phyloP scores from a whole-genome alignment of 2,113 vertebrate species.

The Pteronura brasiliensis region DNA sequence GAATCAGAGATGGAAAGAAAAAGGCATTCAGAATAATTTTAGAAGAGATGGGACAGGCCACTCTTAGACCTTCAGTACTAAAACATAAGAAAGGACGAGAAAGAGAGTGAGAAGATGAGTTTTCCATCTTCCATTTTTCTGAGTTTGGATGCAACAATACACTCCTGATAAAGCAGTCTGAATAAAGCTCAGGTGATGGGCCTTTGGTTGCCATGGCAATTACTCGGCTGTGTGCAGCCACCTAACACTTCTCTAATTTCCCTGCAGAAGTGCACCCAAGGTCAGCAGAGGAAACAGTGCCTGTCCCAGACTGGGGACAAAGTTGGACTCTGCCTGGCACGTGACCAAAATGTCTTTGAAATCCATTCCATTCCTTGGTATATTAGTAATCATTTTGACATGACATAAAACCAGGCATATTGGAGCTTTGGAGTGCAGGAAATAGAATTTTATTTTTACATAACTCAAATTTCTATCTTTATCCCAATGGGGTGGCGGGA shows the following conservation, averaged over 20 bases:
- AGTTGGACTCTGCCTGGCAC: not conserved
- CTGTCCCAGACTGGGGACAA: not conserved
- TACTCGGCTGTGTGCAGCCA: conserved; percentile 26
- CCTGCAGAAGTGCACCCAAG: conserved; percentile 7
- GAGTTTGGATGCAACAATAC: not conserved
- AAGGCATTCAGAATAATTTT: conserved; percentile 36
- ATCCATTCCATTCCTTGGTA: not conserved
- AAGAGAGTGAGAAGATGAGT: not conserved
- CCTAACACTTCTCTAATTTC: not conserved
- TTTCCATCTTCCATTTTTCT: conserved; percentile 34
- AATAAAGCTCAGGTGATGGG: conserved; percentile 50
- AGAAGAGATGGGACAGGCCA: not conserved
- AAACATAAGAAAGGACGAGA: not conserved
- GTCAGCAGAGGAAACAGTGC: conserved; percentile 21
- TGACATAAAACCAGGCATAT: not conserved
- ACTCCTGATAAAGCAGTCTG: conserved; percentile 24
- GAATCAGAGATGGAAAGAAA: not conserved
- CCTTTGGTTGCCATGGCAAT: conserved; percentile 66
- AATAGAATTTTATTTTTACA: not conserved
- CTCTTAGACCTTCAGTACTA: conserved; percentile 22
- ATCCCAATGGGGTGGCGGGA: not conserved
- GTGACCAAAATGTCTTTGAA: conserved; percentile 4
- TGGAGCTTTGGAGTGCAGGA: not conserved
- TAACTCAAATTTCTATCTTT: not conserved
- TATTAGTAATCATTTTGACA: conserved; percentile 8